Percentiles rank a stretch among this genome's conserved stretches.
Conservation (phyloP, 2,113 vertebrate species). For the Albula glossodonta region DNA sequence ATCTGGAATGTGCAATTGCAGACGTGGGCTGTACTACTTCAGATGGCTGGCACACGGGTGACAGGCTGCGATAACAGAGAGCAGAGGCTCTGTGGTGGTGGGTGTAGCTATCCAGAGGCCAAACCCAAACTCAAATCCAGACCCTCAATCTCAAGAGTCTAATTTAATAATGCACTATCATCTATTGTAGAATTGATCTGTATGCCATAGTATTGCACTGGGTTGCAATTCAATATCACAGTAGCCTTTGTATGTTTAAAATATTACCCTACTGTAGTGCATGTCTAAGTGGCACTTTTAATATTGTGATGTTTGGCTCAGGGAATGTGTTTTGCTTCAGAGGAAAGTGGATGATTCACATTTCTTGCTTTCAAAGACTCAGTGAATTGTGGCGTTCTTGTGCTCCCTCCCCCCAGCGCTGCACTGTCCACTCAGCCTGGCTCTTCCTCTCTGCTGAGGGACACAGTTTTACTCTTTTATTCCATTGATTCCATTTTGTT, state of each 20-base stretch:
- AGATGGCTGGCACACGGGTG: conserved; percentile 26
- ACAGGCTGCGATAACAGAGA: conserved; percentile 30
- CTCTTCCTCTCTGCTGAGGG: not conserved
- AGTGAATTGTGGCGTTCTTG: not conserved
- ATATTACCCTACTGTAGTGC: not conserved
- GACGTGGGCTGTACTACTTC: conserved; percentile 30
- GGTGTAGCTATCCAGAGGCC: conserved; percentile 1
- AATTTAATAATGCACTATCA: conserved; percentile 7
- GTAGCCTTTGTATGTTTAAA: not conserved
- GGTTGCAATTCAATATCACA: not conserved
- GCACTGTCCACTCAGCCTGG: no score
- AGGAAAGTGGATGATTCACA: not conserved
- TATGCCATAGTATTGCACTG: not conserved
- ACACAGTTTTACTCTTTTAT: not conserved
- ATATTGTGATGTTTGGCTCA: not conserved
- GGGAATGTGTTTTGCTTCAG: not conserved
- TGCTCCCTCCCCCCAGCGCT: not conserved
- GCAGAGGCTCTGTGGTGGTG: not conserved
- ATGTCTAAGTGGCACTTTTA: not conserved
- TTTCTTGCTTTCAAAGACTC: not conserved
- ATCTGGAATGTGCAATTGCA: conserved; percentile 31
- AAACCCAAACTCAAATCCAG: not conserved
- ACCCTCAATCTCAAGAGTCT: not conserved
- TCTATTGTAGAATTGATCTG: not conserved
- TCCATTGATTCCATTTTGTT: not conserved